Evolutionary conservation across 2,888 invertebrate genomes (phyloP), one percentile per base, ranked within the genome.

Genomic region (Epistrophella euchroma): DNA sequence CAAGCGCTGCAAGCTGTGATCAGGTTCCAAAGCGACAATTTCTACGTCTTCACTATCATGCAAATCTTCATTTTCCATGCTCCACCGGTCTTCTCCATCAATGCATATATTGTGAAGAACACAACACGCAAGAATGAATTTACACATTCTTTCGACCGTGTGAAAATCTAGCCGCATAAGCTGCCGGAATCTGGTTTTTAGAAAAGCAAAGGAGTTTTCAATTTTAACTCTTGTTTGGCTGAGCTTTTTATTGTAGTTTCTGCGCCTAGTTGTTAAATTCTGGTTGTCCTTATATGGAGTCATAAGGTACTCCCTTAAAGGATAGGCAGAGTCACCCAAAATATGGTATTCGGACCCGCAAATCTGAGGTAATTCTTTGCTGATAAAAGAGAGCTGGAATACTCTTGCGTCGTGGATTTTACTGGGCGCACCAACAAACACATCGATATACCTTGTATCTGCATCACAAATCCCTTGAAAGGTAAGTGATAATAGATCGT

Each of bases 381-480:
- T 2, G 71, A 15, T 88, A 73, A 40, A 88, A 88, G 5, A 91
- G 84, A 25, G 9, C 2, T 35, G 9, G 35, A 35, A 35, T 35
- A 35, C 35, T 35, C 90, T 66, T 0, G 89, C 68, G 79, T 90
- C 89, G 76, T 90, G 89, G 7, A 90, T 89, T 88, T 90, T 90
- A 32, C 89, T 88, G 7, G 90, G 89, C 2, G 84, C 19, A 7
- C 90, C 90, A 17, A 89, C 89, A 82, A 88, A 90, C 4, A 90
- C 88, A 84, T 90, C 90, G 1, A 89, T 71, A 80, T 89, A 90
- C 60, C 70, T 78, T 71, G 87, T 88, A 1, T 89, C 88, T 4
- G 76, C 17, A 75, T 90, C 89, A 73, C 90, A 91, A 45, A 90
- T 89, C 11, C 88, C 90, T 83, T 91, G 90, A 25, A 90, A 64